Evolutionary conservation across 2,888 invertebrate genomes (phyloP).

Genomic region (Ectropis crepuscularia): DNA sequence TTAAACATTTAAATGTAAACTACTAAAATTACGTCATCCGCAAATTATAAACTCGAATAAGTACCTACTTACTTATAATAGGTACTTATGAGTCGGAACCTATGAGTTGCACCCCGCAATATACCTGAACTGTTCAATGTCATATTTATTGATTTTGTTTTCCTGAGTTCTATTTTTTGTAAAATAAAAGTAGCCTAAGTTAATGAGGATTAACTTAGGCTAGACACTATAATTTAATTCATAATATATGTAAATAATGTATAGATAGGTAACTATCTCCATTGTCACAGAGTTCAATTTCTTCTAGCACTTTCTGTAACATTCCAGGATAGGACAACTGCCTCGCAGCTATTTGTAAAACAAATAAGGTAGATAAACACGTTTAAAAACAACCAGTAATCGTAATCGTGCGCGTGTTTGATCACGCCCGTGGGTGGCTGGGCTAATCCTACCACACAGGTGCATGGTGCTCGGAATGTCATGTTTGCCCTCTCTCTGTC

Average conservation of each 20-base stretch:
- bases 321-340: slow-evolving; percentile 29
- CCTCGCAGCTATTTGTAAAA: slow-evolving; percentile 42
- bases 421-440: slow-evolving; percentile 36
- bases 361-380: slow-evolving; percentile 50
- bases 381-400: slow-evolving; percentile 41
- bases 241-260: neutral
- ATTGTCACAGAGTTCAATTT: neutral
- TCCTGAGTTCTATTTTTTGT: no score
- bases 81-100: no score
- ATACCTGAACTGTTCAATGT: no score
- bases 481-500: slow-evolving; percentile 13
- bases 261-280: no score
- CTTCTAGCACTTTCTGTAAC: slow-evolving; percentile 1
- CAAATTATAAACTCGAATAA: no score
- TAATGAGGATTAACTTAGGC: no score
- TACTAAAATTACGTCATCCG: no score
- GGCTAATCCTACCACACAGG: slow-evolving; percentile 39
- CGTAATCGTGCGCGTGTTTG: slow-evolving; percentile 34
- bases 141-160: no score
- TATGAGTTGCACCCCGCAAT: no score
- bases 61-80: no score
- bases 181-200: no score
- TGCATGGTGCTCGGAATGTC: slow-evolving; percentile 16
- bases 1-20: no score
- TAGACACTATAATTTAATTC: neutral